Conservation (phyloP, 2,888 invertebrate genomes). For the Carterocephalus palaemon region DNA sequence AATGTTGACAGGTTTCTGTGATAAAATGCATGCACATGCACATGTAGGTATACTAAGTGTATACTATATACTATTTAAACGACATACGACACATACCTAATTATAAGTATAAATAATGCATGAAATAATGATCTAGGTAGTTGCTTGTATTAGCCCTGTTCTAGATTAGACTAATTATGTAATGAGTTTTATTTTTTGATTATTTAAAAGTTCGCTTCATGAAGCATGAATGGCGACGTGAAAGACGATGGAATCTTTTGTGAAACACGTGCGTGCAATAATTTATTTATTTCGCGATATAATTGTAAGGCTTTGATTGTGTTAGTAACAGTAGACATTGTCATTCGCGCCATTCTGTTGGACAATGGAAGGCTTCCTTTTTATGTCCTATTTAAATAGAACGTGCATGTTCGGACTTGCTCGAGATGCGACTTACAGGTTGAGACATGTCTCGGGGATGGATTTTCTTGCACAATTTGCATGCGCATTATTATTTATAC, state of each 20-base stretch:
- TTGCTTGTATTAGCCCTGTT: too few relatives aligned
- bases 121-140: too few relatives aligned
- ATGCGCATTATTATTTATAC: conserved; percentile 20
- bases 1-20: too few relatives aligned
- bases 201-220: conserved; percentile 6
- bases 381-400: conserved; percentile 32
- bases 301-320: conserved; percentile 18
- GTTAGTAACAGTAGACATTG: conserved; percentile 28
- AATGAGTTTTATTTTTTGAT: conserved; percentile 11
- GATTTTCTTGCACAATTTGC: conserved; percentile 30
- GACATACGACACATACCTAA: too few relatives aligned
- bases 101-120: too few relatives aligned
- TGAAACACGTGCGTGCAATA: conserved; percentile 31
- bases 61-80: too few relatives aligned
- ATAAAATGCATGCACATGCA: too few relatives aligned
- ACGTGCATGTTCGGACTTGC: conserved; percentile 50
- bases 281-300: conserved; percentile 19
- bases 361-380: conserved; percentile 32
- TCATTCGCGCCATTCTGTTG: conserved; percentile 25
- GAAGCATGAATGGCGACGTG: conserved; percentile 8
- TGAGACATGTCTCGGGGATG: conserved; percentile 46
- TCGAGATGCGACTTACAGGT: conserved; percentile 50
- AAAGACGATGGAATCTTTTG: conserved; percentile 24
- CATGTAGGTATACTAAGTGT: too few relatives aligned
- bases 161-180: too few relatives aligned